phyloP scores from a whole-genome alignment of 2,888 invertebrate genomes.

The Bursaphelenchus okinawaensis region DNA sequence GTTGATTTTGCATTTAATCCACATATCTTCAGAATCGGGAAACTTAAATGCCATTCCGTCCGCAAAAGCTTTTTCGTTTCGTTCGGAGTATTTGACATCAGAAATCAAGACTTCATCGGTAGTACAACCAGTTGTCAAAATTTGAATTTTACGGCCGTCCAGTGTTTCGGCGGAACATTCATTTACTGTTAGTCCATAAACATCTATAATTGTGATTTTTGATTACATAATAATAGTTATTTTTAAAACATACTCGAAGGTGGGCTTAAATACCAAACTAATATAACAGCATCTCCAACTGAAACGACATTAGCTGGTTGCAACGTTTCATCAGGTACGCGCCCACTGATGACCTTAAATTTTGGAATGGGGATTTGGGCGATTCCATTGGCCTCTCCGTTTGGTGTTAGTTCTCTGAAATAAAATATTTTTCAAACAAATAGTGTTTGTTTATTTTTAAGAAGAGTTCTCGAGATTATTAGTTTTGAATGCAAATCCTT shows the following conservation, averaged over 20 bases:
- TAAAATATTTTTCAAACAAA: neutral
- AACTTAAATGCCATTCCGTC: conserved; percentile 39
- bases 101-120: conserved; percentile 27
- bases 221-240: too few relatives aligned
- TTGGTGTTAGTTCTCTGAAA: conserved; percentile 33
- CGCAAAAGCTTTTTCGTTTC: conserved; percentile 29
- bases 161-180: conserved; percentile 33
- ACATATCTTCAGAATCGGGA: conserved; percentile 37
- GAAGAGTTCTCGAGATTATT: too few relatives aligned
- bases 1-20: conserved; percentile 32
- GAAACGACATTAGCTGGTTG: conserved; percentile 20
- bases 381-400: conserved; percentile 20
- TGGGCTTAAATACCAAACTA: conserved; percentile 31
- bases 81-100: conserved; percentile 28
- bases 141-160: conserved; percentile 28
- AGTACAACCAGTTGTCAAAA: conserved; percentile 36
- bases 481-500: neutral
- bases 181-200: conserved; percentile 34
- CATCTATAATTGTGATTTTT: conserved; percentile 15
- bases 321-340: conserved; percentile 20
- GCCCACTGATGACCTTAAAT: conserved; percentile 28
- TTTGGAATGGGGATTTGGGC: conserved; percentile 22
- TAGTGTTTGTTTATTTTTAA: too few relatives aligned
- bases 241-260: too few relatives aligned
- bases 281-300: conserved; percentile 35